phyloP scores from a whole-genome alignment of 2,113 vertebrate species.

The Vidua chalybeata region DNA sequence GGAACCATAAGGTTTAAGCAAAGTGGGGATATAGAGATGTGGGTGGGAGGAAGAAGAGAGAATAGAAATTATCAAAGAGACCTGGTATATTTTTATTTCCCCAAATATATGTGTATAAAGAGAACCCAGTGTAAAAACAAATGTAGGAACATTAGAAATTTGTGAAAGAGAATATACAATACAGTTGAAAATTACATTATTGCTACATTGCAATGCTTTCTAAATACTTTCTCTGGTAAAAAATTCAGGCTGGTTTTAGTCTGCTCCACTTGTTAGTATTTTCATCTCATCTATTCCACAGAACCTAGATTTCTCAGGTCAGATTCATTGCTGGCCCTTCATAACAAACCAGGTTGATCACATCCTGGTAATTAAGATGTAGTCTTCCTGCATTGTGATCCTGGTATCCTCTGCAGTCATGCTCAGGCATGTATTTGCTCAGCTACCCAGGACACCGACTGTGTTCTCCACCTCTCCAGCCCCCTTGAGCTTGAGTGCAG shows the following conservation, averaged over 20 bases:
- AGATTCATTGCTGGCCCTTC: neutral
- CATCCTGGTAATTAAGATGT: fast-evolving
- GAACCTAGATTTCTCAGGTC: neutral
- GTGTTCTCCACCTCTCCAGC: neutral
- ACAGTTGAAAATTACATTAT: neutral
- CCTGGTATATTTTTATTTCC: neutral
- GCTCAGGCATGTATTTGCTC: neutral
- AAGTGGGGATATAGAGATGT: neutral
- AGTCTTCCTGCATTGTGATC: fast-evolving
- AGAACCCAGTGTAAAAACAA: neutral
- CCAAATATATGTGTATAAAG: neutral
- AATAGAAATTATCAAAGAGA: neutral
- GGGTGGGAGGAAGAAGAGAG: neutral
- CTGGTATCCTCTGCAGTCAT: fast-evolving
- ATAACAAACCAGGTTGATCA: fast-evolving
- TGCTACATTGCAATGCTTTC: neutral
- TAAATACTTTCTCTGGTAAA: neutral
- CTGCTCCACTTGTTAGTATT: neutral
- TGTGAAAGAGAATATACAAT: neutral
- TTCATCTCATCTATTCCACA: neutral
- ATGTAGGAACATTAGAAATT: neutral
- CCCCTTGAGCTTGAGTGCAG: fast-evolving
- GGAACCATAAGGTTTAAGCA: neutral
- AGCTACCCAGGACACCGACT: no score
- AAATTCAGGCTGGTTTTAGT: neutral